Evolutionary conservation across 2,797 vertebrate genomes (phyloP), one percentile per base, ranked within the genome.

Genomic region (Momotus momota): DNA sequence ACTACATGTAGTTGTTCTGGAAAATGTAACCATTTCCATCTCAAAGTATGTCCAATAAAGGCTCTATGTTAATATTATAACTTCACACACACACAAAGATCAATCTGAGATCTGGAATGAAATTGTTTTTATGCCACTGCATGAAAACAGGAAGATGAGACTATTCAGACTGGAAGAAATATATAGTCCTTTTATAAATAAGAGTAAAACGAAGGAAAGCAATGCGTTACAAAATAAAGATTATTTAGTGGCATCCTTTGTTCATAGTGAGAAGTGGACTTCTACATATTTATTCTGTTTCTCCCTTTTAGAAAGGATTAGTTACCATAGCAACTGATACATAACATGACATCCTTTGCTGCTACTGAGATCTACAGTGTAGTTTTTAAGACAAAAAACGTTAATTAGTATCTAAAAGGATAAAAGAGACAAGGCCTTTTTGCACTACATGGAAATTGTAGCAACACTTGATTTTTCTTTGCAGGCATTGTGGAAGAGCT

Each of bases 321-420:
- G 92, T 97, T 77, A 48, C 94, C 84, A 91, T 93, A 85, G 95
- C 84, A 97, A 96, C 84, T 46, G 65, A 52, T 46, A 85, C 13
- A 57, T 87, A 89, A 92, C 8, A 3, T 67, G 66, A 38, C 67
- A 95, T 73, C 84, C 49, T 87, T 73, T 71, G 71, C 81, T 77
- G 12, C 79, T 92, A 20, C 45, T n/a, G 48, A 82, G 57, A 89
- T 85, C 78, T 64, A 58, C 35, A 65, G 31, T 87, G 31, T 45
- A 57, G n/a, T 33, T 94, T 89, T 82, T 57, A 89, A 74, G 43
- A 48, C 62, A 58, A 78, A 60, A 41, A 22, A 14, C 19, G 35
- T 58, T 93, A 96, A 91, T 86, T 95, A 92, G 71, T 91, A 71
- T 67, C 35, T 45, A 49, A 77, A 79, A 52, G 79, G 38, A 45